These are phyloP conservation scores for Thrips palmi DNA, from an alignment of 1,140 invertebrate genomes.

Conservation along the genomic window DNA sequence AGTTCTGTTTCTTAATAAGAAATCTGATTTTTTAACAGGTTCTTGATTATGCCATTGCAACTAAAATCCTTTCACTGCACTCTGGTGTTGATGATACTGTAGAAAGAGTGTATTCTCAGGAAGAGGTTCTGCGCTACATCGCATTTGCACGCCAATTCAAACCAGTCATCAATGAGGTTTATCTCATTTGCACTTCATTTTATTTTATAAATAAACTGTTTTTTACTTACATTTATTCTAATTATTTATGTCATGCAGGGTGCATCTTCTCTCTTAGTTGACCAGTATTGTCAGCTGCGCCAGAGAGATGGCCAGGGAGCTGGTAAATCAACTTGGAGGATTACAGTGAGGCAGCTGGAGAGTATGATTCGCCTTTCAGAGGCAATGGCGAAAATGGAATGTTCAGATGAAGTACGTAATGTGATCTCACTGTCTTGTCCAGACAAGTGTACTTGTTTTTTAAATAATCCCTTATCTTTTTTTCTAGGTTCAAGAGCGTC, in stretches of 20 bases:
- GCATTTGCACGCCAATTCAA: conserved; percentile 94
- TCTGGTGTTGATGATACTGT: conserved; percentile 52
- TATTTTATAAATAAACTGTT: conserved; percentile 6
- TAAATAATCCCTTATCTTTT: conserved; percentile 8
- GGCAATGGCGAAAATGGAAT: conserved; percentile 90
- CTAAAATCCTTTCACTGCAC: conserved; percentile 90
- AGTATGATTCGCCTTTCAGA: conserved; percentile 93
- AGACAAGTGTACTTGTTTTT: conserved; percentile 4
- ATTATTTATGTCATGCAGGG: conserved; percentile 29
- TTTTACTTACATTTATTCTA: neutral
- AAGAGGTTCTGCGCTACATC: conserved; percentile 86
- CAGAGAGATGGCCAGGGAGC: conserved; percentile 57
- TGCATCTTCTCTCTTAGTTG: conserved; percentile 66
- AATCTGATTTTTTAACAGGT: conserved; percentile 15
- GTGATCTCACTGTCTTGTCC: neutral
- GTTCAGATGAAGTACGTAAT: conserved; percentile 63
- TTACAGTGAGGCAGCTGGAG: conserved; percentile 98
- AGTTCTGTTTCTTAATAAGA: too few species aligned
- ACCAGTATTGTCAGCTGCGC: conserved; percentile 74
- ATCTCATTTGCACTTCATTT: neutral
- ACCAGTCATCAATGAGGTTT: conserved; percentile 59
- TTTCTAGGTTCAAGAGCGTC: conserved; percentile 41
- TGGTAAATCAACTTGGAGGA: conserved; percentile 68
- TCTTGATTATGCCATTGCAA: conserved; percentile 45
- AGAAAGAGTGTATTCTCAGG: conserved; percentile 61